Conservation (phyloP, 2,797 vertebrate species). For the Craterocephalus amniculus region DNA sequence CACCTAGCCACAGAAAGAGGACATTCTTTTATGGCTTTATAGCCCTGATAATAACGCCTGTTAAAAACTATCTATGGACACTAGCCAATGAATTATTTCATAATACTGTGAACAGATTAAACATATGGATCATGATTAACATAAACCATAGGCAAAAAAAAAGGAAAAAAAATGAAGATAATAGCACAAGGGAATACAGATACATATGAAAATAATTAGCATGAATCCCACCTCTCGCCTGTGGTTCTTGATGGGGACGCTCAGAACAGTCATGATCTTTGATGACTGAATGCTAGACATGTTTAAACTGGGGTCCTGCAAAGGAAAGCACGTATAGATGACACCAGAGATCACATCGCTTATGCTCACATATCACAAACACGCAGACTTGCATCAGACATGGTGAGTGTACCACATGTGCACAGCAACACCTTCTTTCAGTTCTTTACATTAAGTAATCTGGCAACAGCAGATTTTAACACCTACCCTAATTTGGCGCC, state of each 20-base stretch:
- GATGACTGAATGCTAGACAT: conserved; percentile 16
- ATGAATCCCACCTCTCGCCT: conserved; percentile 84
- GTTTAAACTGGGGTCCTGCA: conserved; percentile 54
- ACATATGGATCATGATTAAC: neutral
- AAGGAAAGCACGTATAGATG: neutral
- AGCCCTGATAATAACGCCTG: neutral
- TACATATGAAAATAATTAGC: neutral
- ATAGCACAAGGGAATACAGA: neutral
- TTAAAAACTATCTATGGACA: neutral
- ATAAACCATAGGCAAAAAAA: neutral
- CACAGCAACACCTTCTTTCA: neutral
- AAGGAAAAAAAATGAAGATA: neutral
- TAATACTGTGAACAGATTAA: neutral
- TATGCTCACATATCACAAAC: neutral
- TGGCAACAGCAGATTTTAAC: neutral
- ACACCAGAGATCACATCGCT: neutral
- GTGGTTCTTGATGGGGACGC: conserved; percentile 82
- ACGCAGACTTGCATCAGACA: neutral
- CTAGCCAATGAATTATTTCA: neutral
- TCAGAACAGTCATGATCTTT: conserved; percentile 57
- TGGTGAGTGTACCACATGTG: neutral
- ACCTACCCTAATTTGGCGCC: neutral
- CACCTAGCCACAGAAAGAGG: conserved; percentile 74
- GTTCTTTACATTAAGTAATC: conserved; percentile 3
- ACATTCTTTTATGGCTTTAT: neutral